These are phyloP conservation scores for Calliopsis andreniformis DNA, from an alignment of 1,140 invertebrate genomes.

Conservation along the genomic window DNA sequence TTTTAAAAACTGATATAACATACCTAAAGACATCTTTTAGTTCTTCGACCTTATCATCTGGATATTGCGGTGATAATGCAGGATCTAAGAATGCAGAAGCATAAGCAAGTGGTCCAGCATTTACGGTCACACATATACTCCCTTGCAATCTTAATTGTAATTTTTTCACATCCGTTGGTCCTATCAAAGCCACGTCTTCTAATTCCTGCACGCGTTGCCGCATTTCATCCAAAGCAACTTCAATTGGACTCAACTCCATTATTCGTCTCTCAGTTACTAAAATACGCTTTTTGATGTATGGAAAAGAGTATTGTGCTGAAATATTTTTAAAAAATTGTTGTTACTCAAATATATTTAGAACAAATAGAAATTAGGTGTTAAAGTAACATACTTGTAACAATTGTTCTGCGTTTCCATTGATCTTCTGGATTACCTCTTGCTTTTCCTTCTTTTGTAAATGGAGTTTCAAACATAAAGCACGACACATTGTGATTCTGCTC, in stretches of 20 bases:
- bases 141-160: conserved; percentile 94
- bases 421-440: conserved; percentile 91
- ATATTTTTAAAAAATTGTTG: conserved; percentile 59
- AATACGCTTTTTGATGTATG: conserved; percentile 95
- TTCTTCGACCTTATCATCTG: conserved; percentile 91
- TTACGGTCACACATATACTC: conserved; percentile 95
- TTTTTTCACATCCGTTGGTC: conserved; percentile 92
- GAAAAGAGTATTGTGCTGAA: conserved; percentile 91
- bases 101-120: conserved; percentile 97
- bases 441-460: conserved; percentile 92
- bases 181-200: conserved; percentile 90
- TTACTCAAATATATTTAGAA: neutral
- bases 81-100: conserved; percentile 94
- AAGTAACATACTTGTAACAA: conserved; percentile 87
- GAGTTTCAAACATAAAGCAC: conserved; percentile 95
- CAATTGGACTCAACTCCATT: conserved; percentile 93
- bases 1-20: neutral
- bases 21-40: conserved; percentile 92
- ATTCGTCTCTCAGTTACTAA: conserved; percentile 87
- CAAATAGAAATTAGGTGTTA: conserved; percentile 12
- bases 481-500: conserved; percentile 93
- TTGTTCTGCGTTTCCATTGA: conserved; percentile 93
- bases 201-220: conserved; percentile 91
- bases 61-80: conserved; percentile 85
- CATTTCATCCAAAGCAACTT: conserved; percentile 97